Percentiles rank a stretch among this genome's conserved stretches.
These are phyloP conservation scores for Pluvialis apricaria DNA, from an alignment of 2,113 vertebrate species.

Conservation along the genomic window DNA sequence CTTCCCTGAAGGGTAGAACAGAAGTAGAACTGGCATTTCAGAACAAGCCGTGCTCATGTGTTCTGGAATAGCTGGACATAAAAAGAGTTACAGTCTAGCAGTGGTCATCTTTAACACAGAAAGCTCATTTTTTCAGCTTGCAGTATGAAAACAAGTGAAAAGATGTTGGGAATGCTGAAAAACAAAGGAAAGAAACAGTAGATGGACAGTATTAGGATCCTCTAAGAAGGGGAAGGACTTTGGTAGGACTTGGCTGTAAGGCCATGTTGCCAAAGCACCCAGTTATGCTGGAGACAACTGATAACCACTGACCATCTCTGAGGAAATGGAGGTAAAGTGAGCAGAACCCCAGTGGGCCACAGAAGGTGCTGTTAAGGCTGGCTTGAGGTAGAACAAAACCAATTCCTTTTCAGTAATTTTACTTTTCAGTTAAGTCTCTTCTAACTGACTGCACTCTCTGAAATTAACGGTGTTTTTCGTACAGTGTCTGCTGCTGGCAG, in stretches of 20 bases:
- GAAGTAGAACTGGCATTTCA: neutral
- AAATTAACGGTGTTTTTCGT: neutral
- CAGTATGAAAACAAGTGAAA: neutral
- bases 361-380: neutral
- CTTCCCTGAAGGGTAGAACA: neutral
- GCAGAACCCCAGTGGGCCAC: neutral
- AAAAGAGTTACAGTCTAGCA: neutral
- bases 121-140: neutral
- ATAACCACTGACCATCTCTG: neutral
- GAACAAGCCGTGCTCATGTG: neutral
- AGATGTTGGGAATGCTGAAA: neutral
- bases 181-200: neutral
- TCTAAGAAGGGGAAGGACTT: neutral
- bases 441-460: neutral
- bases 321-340: neutral
- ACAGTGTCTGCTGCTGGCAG: neutral
- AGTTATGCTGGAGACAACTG: neutral
- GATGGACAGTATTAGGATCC: neutral
- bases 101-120: neutral
- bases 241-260: neutral
- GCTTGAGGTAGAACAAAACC: neutral
- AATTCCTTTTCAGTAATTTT: neutral
- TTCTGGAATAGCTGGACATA: neutral
- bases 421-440: neutral
- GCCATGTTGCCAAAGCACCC: neutral